Evolutionary conservation across 2,113 vertebrate species (phyloP).

Genomic region (Panthera uncia): DNA sequence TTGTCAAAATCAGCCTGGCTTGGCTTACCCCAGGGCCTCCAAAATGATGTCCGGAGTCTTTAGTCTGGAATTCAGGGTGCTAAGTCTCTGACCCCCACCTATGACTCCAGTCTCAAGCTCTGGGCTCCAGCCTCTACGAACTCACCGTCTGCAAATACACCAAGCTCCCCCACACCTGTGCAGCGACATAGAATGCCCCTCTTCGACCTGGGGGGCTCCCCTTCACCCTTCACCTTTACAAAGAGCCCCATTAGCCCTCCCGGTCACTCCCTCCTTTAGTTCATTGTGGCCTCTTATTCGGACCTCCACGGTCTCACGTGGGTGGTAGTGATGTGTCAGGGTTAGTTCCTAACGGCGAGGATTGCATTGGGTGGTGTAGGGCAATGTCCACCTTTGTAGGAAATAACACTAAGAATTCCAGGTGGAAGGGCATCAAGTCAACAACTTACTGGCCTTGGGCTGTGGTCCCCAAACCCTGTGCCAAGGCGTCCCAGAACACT

Average conservation of each 20-base stretch:
- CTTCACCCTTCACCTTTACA: background rate
- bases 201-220: background rate
- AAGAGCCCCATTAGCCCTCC: background rate
- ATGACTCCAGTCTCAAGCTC: background rate
- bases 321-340: rapidly evolving
- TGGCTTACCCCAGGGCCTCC: too few relatives aligned
- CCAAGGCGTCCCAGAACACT: background rate
- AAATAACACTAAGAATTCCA: background rate
- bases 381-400: background rate
- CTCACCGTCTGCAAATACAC: background rate
- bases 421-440: rapidly evolving
- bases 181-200: background rate
- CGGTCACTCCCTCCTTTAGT: background rate
- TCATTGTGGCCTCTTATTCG: background rate
- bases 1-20: background rate
- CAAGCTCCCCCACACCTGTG: background rate
- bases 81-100: background rate
- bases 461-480: background rate
- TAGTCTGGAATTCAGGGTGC: background rate
- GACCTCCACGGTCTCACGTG: rapidly evolving
- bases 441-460: background rate
- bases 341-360: background rate
- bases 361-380: background rate
- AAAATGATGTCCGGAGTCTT: background rate
- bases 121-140: background rate